Percentiles rank a stretch among this genome's conserved stretches.
Evolutionary conservation across 2,797 vertebrate species (phyloP).

Genomic region (Chiroxiphia lanceolata): DNA sequence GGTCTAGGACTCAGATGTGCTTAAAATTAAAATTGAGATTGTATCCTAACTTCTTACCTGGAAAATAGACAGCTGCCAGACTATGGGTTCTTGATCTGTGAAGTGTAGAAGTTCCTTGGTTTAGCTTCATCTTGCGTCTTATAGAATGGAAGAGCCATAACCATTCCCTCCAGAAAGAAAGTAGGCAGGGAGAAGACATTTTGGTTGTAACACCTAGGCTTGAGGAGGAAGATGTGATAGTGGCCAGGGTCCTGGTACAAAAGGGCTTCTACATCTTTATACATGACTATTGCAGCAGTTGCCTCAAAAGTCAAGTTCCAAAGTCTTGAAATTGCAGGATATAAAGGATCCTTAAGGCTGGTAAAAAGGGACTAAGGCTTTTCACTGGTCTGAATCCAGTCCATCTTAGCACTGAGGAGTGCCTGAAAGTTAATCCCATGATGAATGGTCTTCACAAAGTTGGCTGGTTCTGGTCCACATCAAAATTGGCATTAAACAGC

Average conservation of each 20-base stretch:
- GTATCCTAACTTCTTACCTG: background rate
- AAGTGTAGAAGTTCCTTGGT: background rate
- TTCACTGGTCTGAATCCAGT: background rate
- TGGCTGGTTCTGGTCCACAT: constrained; percentile 44
- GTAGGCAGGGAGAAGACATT: background rate
- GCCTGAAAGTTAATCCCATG: constrained; percentile 46
- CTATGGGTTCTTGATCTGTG: background rate
- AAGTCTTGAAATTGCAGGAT: background rate
- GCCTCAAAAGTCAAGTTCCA: background rate
- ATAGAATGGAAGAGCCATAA: background rate
- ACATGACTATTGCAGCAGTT: background rate
- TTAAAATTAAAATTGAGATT: background rate
- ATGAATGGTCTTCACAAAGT: constrained; percentile 45
- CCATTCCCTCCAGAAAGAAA: background rate
- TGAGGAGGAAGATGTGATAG: background rate
- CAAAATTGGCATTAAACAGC: constrained; percentile 56
- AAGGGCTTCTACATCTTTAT: background rate
- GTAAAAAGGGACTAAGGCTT: background rate
- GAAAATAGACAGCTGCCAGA: background rate
- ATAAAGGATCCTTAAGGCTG: background rate
- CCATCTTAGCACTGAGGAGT: background rate
- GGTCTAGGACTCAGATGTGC: background rate
- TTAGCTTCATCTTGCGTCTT: background rate
- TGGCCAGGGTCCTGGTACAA: background rate
- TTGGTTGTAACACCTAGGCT: background rate